Evolutionary conservation across 2,888 invertebrate species (phyloP), one percentile per base, ranked within the genome.

Genomic region (Fragum sueziense): DNA sequence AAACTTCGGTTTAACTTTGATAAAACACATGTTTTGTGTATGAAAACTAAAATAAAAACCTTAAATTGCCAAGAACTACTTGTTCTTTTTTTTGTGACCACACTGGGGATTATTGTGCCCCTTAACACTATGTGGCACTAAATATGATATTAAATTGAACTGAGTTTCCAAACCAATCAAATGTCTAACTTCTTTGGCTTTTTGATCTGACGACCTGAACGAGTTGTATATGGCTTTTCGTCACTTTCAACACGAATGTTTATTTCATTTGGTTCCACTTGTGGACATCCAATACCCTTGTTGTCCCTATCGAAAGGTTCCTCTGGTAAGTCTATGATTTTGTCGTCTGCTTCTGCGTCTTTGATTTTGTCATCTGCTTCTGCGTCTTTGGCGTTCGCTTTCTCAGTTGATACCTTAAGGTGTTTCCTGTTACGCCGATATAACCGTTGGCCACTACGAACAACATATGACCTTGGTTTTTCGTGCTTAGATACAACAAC

Each of bases 391-490:
- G 29, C 41, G 37, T 47, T 34, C 6, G 62, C 57, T 47, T 41
- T 47, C 20, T 73, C 65, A 1, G 61, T 62, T 31, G 76, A 68
- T 20, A 37, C 69, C 17, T 37, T 41, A 17, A 79, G 47, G 17
- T 79, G 76, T 69, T 62, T 70, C 9, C 76, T 73, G 65, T 82
- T 79, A 61, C 82, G 76, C 17, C 82, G 29, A 37, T 79, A 82
- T 27, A 76, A 34, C 11, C 74, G 54, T 3, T 68, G 52, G 6
- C 62, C 68, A 34, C 67, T 70, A 37, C 34, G 41, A 9, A 85
- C 74, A 17, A 83, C 22, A 62, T 81, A 85, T 11, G 80, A 83
- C 37, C 81, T 74, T n/a, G 77, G 83, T 67, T 74, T 75, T 17
- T 67, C 74, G 33, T 68, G 29, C 57, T 70, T 59, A 33, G 77